A percentile compares a stretch with the other conserved stretches of the same genome.
Conservation (phyloP, 23 tunicate species). For the Ascidia mentula region DNA sequence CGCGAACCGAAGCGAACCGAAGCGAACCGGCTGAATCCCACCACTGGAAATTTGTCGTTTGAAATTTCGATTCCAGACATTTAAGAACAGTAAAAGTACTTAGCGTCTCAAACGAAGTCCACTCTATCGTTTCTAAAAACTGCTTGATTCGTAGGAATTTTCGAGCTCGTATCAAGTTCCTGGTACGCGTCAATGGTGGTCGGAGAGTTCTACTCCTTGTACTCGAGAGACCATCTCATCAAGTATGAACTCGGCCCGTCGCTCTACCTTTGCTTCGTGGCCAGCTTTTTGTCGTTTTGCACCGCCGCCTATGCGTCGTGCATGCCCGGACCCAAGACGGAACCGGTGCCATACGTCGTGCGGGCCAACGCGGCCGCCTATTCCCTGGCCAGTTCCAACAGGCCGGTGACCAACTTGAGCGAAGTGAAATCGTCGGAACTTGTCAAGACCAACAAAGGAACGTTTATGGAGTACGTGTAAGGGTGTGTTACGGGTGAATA, state of each 20-base stretch:
- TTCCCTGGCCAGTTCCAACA: neutral
- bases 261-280: constrained; percentile 55
- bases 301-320: constrained; percentile 35
- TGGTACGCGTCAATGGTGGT: constrained; percentile 79
- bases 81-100: too few species aligned
- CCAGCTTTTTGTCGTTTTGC: constrained; percentile 26
- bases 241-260: constrained; percentile 70
- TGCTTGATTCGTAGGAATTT: constrained; percentile 30
- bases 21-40: too few species aligned
- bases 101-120: neutral
- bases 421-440: neutral
- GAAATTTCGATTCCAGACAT: too few species aligned
- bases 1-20: too few species aligned
- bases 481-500: neutral
- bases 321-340: constrained; percentile 41
- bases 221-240: constrained; percentile 64
- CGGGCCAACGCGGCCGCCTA: neutral
- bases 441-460: neutral
- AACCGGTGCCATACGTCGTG: too few species aligned
- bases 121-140: neutral
- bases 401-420: neutral
- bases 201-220: constrained; percentile 58
- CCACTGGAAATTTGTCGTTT: too few species aligned
- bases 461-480: neutral
- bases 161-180: constrained; percentile 39